phyloP scores from a whole-genome alignment of 1,140 invertebrate species.

The Drosophila triauraria region DNA sequence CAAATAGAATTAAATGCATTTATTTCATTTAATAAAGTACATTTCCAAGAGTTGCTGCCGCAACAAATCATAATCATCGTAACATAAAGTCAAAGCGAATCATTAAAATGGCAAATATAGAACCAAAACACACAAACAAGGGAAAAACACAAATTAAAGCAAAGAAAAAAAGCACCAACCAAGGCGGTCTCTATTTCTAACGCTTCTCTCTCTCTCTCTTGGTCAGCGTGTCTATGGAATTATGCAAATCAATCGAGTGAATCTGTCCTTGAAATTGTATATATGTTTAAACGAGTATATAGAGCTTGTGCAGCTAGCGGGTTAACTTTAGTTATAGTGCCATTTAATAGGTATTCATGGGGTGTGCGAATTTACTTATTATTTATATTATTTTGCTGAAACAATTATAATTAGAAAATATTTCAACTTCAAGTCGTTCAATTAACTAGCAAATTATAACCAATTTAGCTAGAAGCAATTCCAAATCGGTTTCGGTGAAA shows the following conservation, averaged over 20 bases:
- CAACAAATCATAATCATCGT: conserved; percentile 5
- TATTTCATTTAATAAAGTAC: conserved; percentile 16
- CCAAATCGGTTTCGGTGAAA: conserved; percentile 2
- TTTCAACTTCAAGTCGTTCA: not conserved
- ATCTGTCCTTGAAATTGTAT: conserved; percentile 47
- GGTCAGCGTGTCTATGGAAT: conserved; percentile 27
- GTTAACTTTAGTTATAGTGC: not conserved
- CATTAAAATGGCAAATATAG: conserved; percentile 8
- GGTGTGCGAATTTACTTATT: not conserved
- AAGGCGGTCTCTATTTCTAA: not conserved
- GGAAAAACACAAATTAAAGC: conserved; percentile 6
- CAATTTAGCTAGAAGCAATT: conserved; percentile 1
- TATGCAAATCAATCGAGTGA: conserved; percentile 39
- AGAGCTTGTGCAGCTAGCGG: not conserved
- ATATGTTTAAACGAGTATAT: not conserved
- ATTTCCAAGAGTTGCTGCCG: conserved; percentile 4
- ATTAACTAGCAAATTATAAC: not conserved
- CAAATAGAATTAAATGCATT: conserved; percentile 42
- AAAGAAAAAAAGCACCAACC: conserved; percentile 11
- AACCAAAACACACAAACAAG: conserved; percentile 17
- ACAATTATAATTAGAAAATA: too few species aligned
- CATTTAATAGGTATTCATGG: not conserved
- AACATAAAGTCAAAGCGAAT: conserved; percentile 18
- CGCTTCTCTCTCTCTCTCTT: not conserved
- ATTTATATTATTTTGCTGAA: not conserved